Evolutionary conservation across 2,888 invertebrate species (phyloP).

Genomic region (Lordiphosa fenestrarum): DNA sequence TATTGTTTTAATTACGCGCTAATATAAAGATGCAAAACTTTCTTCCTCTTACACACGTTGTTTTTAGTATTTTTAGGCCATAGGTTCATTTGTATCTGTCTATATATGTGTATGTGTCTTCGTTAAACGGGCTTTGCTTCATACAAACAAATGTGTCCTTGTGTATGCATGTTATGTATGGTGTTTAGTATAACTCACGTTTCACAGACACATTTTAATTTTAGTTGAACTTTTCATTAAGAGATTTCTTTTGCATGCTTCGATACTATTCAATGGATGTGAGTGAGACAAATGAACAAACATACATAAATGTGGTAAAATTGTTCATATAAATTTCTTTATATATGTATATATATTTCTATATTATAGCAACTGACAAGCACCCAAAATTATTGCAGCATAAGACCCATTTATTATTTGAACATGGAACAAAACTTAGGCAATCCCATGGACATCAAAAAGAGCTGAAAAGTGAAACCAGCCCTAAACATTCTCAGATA

Average conservation of each 20-base stretch:
- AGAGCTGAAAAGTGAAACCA: too few relatives aligned
- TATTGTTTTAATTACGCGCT: slow-evolving; percentile 53
- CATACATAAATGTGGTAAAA: slow-evolving; percentile 50
- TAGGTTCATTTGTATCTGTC: slow-evolving; percentile 41
- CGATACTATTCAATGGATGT: slow-evolving; percentile 48
- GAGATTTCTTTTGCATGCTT: slow-evolving; percentile 44
- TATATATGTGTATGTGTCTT: slow-evolving; percentile 13
- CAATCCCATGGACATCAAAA: too few relatives aligned
- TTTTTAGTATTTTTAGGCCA: slow-evolving; percentile 57
- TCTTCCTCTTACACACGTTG: slow-evolving; percentile 60
- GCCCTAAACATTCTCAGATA: too few relatives aligned
- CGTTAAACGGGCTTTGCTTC: slow-evolving; percentile 17
- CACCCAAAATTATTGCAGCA: too few relatives aligned
- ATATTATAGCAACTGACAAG: slow-evolving; percentile 14
- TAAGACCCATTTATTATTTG: too few relatives aligned
- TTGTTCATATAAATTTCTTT: slow-evolving; percentile 36
- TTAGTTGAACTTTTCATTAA: slow-evolving; percentile 33
- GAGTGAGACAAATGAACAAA: slow-evolving; percentile 54
- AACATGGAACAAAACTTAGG: too few relatives aligned
- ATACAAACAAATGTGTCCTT: slow-evolving; percentile 27
- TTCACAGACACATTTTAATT: slow-evolving; percentile 69
- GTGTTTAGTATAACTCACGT: slow-evolving; percentile 53
- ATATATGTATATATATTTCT: slow-evolving; percentile 30
- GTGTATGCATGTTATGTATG: slow-evolving; percentile 36
- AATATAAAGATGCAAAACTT: slow-evolving; percentile 74